Base-by-base conservation (phyloP, 2,888 invertebrate genomes). In the Heteropelma amictum region DNA sequence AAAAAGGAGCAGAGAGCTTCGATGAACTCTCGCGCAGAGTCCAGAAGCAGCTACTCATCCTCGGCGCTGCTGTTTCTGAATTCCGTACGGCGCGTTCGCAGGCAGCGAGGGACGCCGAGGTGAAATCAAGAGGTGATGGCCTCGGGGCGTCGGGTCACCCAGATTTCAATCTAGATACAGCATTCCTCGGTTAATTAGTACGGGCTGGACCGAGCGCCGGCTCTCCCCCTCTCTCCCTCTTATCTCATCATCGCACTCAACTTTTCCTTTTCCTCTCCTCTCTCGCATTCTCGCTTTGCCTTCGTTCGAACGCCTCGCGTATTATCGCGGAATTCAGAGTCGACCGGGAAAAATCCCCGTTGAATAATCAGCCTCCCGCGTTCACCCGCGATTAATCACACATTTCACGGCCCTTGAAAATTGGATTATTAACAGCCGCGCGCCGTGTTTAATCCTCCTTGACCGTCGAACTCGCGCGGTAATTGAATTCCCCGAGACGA, bases 81-180 rank as follows among this genome's bases (percentile, higher is more conserved):
- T 74, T 70, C 64, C 14, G 45, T 47, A 35, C 42, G 40, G 63
- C 58, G 49, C 30, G 38, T 35, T 12, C 12, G 54, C 21, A 49
- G 40, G 63, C 35, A 49, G 53, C 58, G 60, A 53, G 45, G 45
- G 76, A 73, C 60, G 77, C 79, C 78, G 76, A 76, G 82, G 79
- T 80, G 82, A 83, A 83, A n/a, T 81, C 75, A 72, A 81, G 80
- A 86, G 87, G 87, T 87, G 87, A 83, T 83, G 87, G 86, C 87
- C 87, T 84, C 84, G 79, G 87, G 87, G 87, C 86, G 85, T 85
- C 85, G 83, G 88, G 88, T 88, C 88, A 88, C 86, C 88, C 86
- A 88, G 88, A 88, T 88, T 88, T 88, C 87, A 88, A 88, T 88
- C 88, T 88, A 88, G 88, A 88, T 88, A 88, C 86, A 85, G 87